Evolutionary conservation across 1,140 invertebrate genomes (phyloP).

Genomic region (Parasteatoda tepidariorum): DNA sequence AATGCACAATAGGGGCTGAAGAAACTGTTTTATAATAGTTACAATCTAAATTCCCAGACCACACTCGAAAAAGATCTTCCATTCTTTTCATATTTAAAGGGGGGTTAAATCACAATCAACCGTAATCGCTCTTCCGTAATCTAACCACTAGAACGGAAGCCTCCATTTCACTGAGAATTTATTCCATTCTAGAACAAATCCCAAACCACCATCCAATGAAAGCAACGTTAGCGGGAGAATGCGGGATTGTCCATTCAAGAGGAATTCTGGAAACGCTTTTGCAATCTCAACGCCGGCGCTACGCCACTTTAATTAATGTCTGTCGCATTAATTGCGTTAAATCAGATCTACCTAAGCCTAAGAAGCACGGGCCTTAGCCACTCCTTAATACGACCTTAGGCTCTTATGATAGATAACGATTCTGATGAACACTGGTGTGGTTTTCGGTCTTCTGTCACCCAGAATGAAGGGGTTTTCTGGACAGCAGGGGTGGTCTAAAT

Average conservation of each 20-base stretch:
- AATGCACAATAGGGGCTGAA: too few relatives aligned
- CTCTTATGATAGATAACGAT: slow-evolving; percentile 9
- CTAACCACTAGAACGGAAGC: slow-evolving; percentile 3
- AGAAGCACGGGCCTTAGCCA: background rate
- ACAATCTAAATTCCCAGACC: too few relatives aligned
- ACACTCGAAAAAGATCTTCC: background rate
- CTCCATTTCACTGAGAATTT: slow-evolving; percentile 11
- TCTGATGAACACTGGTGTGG: slow-evolving; percentile 38
- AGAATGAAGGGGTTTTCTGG: background rate
- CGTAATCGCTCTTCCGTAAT: background rate
- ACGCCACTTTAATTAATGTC: slow-evolving; percentile 39
- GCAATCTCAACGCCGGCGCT: slow-evolving; percentile 15
- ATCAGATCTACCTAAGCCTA: slow-evolving; percentile 36
- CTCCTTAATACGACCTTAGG: slow-evolving; percentile 41
- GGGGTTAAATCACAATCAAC: slow-evolving; percentile 23
- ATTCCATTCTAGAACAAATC: background rate
- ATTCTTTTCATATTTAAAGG: slow-evolving; percentile 9
- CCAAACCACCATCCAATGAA: slow-evolving; percentile 2
- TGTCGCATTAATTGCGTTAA: slow-evolving; percentile 50
- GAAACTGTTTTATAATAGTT: too few relatives aligned
- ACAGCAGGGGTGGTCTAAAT: slow-evolving; percentile 7
- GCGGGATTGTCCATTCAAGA: slow-evolving; percentile 8
- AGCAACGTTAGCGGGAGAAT: background rate
- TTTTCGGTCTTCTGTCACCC: slow-evolving; percentile 11
- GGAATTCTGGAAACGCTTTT: background rate